These are phyloP conservation scores for Pterostichus niger DNA, from an alignment of 2,888 invertebrate species.

Conservation along the genomic window DNA sequence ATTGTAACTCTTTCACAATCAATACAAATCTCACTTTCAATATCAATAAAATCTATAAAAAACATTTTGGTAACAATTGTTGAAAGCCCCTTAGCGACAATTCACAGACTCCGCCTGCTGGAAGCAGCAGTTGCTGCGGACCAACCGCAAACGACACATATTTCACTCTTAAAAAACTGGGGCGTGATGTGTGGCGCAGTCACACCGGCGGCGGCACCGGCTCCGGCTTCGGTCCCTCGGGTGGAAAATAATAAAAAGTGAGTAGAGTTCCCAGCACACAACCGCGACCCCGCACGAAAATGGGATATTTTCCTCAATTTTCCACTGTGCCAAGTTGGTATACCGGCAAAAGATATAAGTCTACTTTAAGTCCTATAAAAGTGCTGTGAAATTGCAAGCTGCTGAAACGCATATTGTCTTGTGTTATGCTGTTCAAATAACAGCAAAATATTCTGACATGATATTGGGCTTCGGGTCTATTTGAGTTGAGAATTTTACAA, in stretches of 20 bases:
- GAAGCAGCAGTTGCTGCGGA: neutral
- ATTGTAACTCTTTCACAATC: neutral
- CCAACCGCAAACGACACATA: constrained; percentile 38
- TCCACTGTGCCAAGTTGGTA: constrained; percentile 16
- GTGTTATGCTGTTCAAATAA: no score
- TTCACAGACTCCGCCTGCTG: neutral
- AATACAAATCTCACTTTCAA: neutral
- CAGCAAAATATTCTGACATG: no score
- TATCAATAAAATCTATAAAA: constrained; percentile 13
- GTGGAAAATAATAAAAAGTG: constrained; percentile 52
- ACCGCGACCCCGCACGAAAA: constrained; percentile 26
- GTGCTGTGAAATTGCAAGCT: constrained; percentile 21
- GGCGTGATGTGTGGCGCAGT: constrained; percentile 23
- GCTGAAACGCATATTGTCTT: constrained; percentile 18
- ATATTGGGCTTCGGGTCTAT: no score
- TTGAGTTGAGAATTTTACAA: no score
- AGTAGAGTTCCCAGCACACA: constrained; percentile 15
- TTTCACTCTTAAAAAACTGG: constrained; percentile 34
- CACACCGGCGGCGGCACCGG: neutral
- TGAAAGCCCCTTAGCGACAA: constrained; percentile 3
- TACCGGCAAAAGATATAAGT: constrained; percentile 20
- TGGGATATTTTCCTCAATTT: constrained; percentile 54
- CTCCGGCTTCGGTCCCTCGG: constrained; percentile 4
- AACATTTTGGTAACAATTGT: constrained; percentile 13
- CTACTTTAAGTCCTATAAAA: constrained; percentile 29